Conservation (phyloP, 2,797 vertebrate species). For the Sebastes jordani region DNA sequence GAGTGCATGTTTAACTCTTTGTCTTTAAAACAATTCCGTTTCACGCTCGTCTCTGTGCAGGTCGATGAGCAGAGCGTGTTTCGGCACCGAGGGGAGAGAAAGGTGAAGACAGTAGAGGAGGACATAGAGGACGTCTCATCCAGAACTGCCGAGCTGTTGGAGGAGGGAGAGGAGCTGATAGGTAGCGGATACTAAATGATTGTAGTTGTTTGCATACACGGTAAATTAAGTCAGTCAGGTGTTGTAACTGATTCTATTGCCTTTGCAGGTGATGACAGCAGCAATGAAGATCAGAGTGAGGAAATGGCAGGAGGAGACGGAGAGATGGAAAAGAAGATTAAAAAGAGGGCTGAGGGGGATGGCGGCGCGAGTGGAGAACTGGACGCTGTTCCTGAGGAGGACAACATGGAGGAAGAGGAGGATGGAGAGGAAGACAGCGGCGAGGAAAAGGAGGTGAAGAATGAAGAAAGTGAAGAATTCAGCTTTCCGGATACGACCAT, state of each 20-base stretch:
- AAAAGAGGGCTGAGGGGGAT: conserved; percentile 52
- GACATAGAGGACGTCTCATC: conserved; percentile 87
- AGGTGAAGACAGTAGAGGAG: conserved; percentile 91
- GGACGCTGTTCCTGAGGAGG: conserved; percentile 13
- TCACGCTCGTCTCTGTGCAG: conserved; percentile 66
- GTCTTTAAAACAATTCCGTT: neutral
- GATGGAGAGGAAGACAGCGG: conserved; percentile 47
- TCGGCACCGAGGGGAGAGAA: conserved; percentile 93
- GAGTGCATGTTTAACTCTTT: neutral
- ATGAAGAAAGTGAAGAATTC: conserved; percentile 69
- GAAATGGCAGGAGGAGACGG: conserved; percentile 36
- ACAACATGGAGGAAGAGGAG: conserved; percentile 20
- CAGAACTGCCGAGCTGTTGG: conserved; percentile 83
- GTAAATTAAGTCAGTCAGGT: neutral
- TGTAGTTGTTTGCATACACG: too few species aligned
- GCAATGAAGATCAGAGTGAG: conserved; percentile 70
- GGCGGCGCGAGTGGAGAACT: conserved; percentile 27
- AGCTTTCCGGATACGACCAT: conserved; percentile 93
- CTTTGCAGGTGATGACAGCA: conserved; percentile 79
- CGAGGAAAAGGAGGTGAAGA: conserved; percentile 42
- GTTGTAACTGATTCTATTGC: neutral
- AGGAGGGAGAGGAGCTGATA: conserved; percentile 89
- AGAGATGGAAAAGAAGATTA: conserved; percentile 38
- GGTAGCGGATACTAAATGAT: conserved; percentile 73
- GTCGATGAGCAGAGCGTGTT: conserved; percentile 93